phyloP scores from a whole-genome alignment of 1,140 invertebrate genomes.

The Adelges cooleyi region DNA sequence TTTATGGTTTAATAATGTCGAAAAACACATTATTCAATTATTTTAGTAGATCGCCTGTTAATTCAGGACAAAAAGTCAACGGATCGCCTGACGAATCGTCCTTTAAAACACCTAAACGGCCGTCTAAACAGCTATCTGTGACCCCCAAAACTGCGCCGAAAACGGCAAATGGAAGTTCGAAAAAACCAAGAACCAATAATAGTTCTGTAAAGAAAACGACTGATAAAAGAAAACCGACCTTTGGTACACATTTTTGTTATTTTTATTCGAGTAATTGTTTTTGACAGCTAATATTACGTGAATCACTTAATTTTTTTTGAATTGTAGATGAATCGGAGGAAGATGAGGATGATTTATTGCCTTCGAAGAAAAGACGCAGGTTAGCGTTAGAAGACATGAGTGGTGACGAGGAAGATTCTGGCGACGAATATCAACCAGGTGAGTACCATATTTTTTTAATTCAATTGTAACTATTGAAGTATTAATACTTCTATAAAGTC shows the following conservation, averaged over 20 bases:
- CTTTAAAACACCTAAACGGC: constrained; percentile 14
- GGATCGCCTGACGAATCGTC: neutral
- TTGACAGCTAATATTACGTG: neutral
- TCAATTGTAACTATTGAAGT: no score
- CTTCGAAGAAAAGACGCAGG: constrained; percentile 3
- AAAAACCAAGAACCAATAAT: neutral
- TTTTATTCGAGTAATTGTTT: no score
- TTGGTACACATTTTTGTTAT: no score
- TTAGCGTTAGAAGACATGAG: constrained; percentile 9
- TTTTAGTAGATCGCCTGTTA: constrained; percentile 31
- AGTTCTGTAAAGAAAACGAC: constrained; percentile 2
- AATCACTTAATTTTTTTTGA: neutral
- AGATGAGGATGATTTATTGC: constrained; percentile 12
- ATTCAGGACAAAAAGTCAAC: neutral
- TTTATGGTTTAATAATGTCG: no score
- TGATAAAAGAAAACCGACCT: neutral
- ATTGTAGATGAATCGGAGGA: constrained; percentile 9
- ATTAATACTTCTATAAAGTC: no score
- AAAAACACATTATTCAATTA: constrained; percentile 35
- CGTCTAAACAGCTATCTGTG: neutral
- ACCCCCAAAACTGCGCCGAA: neutral
- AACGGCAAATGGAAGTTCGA: neutral
- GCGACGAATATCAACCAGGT: constrained; percentile 34
- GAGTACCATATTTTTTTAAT: neutral
- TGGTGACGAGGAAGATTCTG: constrained; percentile 31